Evolutionary conservation across 2,113 vertebrate genomes (phyloP), one percentile per base, ranked within the genome.

Genomic region (Atlantisia rogersi): DNA sequence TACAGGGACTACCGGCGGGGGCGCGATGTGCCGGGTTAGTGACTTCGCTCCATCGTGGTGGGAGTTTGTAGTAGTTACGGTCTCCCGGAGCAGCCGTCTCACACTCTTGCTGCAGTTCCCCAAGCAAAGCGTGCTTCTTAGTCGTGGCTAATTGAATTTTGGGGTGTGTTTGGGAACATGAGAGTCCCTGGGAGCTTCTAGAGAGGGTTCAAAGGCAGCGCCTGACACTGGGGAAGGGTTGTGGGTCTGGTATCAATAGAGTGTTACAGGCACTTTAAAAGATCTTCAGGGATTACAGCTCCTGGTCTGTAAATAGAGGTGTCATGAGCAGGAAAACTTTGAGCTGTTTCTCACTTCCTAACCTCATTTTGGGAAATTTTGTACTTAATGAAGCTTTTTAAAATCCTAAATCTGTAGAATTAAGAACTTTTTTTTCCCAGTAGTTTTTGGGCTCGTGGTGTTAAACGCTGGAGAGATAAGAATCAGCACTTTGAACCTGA

Each of bases 151-250:
- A 48, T 15, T 59, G 70, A 7, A 6, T 16, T 46, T 28, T 12
- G 46, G 15, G 8, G 32, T 17, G 24, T 11, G 48, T 58, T 58
- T 63, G 22, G 62, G 28, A 58, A 29, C 37, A 10, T 1, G 16
- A 44, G 16, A 26, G 24, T 25, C 10, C 4, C 19, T 1, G 1
- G 16, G 28, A 40, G 19, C 0, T 40, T 13, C 40, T 2, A 24
- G 46, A 71, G 3, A 24, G 53, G 59, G 28, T 10, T 7, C 37
- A 25, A 13, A 64, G 56, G 67, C 20, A 37, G 10, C 32, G 32
- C 15, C 18, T 29, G 56, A 21, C 16, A 1, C 15, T 32, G 3
- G 24, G 37, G 64, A 10, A 24, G 32, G 20, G 17, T 22, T 35
- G 10, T 22, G 10, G 44, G 12, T 48, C 24, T 29, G 65, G 15